Conservation (phyloP, 2,888 invertebrate species). For the Parelbella ahira region DNA sequence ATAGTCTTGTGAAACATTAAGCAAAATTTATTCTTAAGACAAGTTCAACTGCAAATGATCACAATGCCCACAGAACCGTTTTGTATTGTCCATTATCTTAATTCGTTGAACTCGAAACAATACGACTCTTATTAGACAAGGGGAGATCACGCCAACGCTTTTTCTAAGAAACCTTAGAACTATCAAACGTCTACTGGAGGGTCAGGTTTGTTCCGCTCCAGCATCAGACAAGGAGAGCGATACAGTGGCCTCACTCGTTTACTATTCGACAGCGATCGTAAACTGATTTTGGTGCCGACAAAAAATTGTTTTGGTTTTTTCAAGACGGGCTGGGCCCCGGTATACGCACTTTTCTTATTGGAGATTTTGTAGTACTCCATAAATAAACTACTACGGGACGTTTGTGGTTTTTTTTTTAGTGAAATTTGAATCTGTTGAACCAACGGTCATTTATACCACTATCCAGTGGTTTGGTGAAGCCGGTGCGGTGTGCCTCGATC, state of each 20-base stretch:
- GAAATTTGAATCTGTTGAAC: constrained; percentile 60
- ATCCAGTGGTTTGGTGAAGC: constrained; percentile 27
- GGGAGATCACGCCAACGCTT: constrained; percentile 32
- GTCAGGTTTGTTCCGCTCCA: constrained; percentile 54
- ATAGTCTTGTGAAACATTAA: no score
- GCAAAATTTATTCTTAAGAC: no score
- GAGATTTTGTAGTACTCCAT: constrained; percentile 64
- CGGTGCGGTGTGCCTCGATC: constrained; percentile 22
- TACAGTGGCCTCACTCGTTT: constrained; percentile 51
- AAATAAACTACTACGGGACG: constrained; percentile 65
- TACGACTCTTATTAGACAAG: constrained; percentile 25
- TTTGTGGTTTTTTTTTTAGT: constrained; percentile 45
- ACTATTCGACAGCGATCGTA: constrained; percentile 74
- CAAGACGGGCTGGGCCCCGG: constrained; percentile 40
- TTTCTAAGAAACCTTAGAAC: constrained; percentile 63
- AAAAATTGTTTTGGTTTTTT: constrained; percentile 78
- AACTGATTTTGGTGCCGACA: constrained; percentile 66
- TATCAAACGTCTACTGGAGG: constrained; percentile 49
- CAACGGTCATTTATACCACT: constrained; percentile 53
- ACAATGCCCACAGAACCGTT: no score
- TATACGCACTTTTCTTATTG: constrained; percentile 54
- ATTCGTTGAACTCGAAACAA: constrained; percentile 34
- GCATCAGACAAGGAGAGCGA: constrained; percentile 40
- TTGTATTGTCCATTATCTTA: no score
- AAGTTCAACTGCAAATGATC: no score